Percentiles rank a stretch among this genome's conserved stretches.
Conservation (phyloP, 2,797 vertebrate species). For the Hypotaenidia philippensis region DNA sequence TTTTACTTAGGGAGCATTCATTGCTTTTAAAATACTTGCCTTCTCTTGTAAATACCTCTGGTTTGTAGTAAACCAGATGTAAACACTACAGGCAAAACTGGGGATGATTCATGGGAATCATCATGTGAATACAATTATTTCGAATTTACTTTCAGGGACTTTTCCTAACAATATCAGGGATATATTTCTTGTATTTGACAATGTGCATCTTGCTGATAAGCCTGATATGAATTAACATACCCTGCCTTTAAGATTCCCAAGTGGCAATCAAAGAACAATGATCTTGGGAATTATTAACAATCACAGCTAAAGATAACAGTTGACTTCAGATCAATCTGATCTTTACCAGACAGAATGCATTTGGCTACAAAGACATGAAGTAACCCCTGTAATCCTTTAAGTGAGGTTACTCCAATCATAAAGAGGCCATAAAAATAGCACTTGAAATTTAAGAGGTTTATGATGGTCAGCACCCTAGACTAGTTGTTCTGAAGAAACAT, state of each 20-base stretch:
- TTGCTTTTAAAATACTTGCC: not conserved
- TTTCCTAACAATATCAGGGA: not conserved
- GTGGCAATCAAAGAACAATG: slow-evolving; percentile 30
- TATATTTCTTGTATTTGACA: not conserved
- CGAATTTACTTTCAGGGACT: not conserved
- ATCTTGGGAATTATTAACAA: slow-evolving; percentile 36
- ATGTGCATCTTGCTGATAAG: not conserved
- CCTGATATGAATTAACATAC: not conserved
- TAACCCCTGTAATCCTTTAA: slow-evolving; percentile 64
- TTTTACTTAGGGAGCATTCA: not conserved
- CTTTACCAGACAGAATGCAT: slow-evolving; percentile 58
- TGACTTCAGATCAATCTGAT: slow-evolving; percentile 62
- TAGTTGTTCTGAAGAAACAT: slow-evolving; percentile 35
- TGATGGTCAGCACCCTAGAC: not conserved
- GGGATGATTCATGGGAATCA: not conserved
- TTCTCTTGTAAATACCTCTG: not conserved
- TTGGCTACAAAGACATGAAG: slow-evolving; percentile 66
- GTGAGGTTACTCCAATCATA: slow-evolving; percentile 55
- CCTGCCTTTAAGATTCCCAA: not conserved
- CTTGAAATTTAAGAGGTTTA: slow-evolving; percentile 60
- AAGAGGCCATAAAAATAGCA: slow-evolving; percentile 59
- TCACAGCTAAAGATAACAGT: slow-evolving; percentile 53
- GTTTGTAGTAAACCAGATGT: not conserved
- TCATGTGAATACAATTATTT: not conserved
- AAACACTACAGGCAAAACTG: not conserved